These are phyloP conservation scores for Lissonota sp. DNA, from an alignment of 2,888 invertebrate genomes.

Conservation along the genomic window DNA sequence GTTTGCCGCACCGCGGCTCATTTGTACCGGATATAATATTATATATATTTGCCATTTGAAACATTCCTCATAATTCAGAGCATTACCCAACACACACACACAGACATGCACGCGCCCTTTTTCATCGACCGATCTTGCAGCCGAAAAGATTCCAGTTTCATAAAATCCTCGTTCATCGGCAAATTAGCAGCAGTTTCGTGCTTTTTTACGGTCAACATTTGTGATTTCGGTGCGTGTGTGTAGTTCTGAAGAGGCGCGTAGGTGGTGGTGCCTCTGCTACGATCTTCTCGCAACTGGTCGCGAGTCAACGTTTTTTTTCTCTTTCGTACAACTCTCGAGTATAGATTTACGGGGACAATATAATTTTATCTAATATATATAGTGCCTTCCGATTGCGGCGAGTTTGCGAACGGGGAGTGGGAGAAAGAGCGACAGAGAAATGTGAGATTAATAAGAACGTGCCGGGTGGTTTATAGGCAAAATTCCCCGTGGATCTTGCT, in stretches of 20 bases:
- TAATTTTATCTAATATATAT: constrained; percentile 47
- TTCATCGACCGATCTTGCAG: no score
- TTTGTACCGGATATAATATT: constrained; percentile 12
- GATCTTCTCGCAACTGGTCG: constrained; percentile 15
- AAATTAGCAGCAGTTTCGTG: no score
- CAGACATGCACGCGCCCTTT: neutral
- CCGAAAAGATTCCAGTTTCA: no score
- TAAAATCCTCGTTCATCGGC: no score
- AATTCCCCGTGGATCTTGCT: constrained; percentile 51
- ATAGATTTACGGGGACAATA: constrained; percentile 44
- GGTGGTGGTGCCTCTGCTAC: constrained; percentile 1
- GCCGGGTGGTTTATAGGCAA: constrained; percentile 58
- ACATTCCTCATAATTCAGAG: constrained; percentile 14
- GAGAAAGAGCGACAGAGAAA: constrained; percentile 14
- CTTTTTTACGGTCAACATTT: no score
- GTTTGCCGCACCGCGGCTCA: neutral
- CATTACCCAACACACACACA: neutral
- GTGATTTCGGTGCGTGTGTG: neutral
- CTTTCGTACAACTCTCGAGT: neutral
- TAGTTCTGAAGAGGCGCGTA: neutral
- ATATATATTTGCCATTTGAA: neutral
- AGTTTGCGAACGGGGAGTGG: neutral
- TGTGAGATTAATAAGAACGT: constrained; percentile 52
- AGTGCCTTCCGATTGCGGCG: constrained; percentile 10
- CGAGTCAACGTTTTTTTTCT: neutral